Percentiles rank a stretch among this genome's conserved stretches.
These are phyloP conservation scores for Neodiprion virginianus DNA, from an alignment of 1,140 invertebrate genomes.

Conservation along the genomic window DNA sequence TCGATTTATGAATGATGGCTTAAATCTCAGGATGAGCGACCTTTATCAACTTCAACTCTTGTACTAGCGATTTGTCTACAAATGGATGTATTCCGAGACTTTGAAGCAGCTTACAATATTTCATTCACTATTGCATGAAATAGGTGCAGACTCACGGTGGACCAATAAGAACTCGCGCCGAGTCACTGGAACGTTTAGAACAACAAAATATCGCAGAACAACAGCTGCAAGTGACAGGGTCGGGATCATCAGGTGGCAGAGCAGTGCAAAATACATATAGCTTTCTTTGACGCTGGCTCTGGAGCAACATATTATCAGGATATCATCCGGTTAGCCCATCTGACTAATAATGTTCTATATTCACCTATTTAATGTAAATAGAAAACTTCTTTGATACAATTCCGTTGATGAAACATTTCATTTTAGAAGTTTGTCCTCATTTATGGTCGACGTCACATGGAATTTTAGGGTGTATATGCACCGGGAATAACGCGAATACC, in stretches of 20 bases:
- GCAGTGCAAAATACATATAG: constrained; percentile 79
- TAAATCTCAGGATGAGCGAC: too few relatives aligned
- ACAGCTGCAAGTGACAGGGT: constrained; percentile 44
- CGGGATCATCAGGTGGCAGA: constrained; percentile 62
- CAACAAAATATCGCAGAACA: constrained; percentile 56
- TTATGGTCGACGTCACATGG: too few relatives aligned
- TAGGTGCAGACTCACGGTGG: constrained; percentile 69
- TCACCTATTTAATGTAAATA: not conserved
- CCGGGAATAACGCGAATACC: too few relatives aligned
- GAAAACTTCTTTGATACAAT: too few relatives aligned
- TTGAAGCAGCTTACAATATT: not conserved
- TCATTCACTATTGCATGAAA: not conserved
- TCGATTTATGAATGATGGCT: too few relatives aligned
- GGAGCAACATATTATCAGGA: constrained; percentile 42
- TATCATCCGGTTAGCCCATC: constrained; percentile 46
- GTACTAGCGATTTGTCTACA: not conserved
- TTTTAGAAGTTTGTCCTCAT: too few relatives aligned
- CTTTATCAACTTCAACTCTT: not conserved
- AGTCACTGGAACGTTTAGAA: constrained; percentile 73
- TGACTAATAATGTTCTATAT: constrained; percentile 38
- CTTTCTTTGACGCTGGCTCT: constrained; percentile 69
- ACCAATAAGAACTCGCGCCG: constrained; percentile 70
- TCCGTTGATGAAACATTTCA: too few relatives aligned
- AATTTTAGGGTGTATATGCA: too few relatives aligned
- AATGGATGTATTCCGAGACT: not conserved